A percentile compares a stretch with the other conserved stretches of the same genome.
Conservation (phyloP, 2,888 invertebrate genomes). For the Cactoblastis cactorum region DNA sequence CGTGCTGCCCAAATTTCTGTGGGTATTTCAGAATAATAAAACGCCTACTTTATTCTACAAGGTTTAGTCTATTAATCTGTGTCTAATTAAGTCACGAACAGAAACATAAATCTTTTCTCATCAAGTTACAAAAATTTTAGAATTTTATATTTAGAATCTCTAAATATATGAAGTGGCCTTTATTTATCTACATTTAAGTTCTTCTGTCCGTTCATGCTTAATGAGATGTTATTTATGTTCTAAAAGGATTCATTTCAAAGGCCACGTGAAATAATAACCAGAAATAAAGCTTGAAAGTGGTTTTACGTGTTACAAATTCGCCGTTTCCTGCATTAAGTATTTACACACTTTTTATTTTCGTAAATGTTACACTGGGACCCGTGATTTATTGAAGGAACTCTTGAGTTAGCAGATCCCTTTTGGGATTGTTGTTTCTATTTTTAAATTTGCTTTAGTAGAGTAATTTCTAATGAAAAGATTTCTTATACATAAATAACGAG, state of each 20-base stretch:
- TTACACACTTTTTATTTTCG: constrained; percentile 47
- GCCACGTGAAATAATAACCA: constrained; percentile 16
- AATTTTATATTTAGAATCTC: not conserved
- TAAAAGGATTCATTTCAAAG: constrained; percentile 4
- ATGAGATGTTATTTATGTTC: not conserved
- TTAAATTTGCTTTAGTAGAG: not conserved
- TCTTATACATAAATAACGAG: no score
- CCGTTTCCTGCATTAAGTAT: constrained; percentile 51
- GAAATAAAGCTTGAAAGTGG: constrained; percentile 49
- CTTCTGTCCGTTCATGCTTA: not conserved
- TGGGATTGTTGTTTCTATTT: not conserved
- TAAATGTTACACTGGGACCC: constrained; percentile 17
- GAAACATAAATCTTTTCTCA: no score
- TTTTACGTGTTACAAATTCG: constrained; percentile 46
- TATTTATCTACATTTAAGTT: not conserved
- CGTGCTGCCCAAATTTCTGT: no score
- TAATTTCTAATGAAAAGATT: no score
- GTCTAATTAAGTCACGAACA: no score
- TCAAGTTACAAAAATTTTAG: no score
- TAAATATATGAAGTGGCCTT: not conserved
- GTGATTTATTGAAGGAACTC: constrained; percentile 2
- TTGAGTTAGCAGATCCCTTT: not conserved
- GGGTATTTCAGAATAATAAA: no score
- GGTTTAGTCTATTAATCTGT: no score
- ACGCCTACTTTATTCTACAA: no score